These are phyloP conservation scores for Zootoca vivipara DNA, from an alignment of 2,113 vertebrate species.

Conservation along the genomic window DNA sequence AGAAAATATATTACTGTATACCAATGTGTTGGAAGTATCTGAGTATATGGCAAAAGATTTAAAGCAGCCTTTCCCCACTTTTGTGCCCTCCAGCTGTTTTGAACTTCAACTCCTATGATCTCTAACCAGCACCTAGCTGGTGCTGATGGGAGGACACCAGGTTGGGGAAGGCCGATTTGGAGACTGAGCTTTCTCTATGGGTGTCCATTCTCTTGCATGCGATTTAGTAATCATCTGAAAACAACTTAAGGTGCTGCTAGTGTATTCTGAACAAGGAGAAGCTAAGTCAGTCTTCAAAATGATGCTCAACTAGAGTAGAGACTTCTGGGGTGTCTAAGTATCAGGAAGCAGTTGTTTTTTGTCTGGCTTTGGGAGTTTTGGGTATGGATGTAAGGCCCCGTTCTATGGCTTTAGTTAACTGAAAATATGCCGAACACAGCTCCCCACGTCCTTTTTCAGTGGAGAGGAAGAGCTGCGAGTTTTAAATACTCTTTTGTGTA, in stretches of 20 bases:
- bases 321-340: neutral
- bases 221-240: neutral
- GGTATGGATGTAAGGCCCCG: neutral
- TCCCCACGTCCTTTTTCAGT: neutral
- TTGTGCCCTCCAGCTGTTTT: neutral
- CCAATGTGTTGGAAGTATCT: neutral
- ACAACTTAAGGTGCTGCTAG: conserved; percentile 6
- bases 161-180: no score
- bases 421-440: neutral
- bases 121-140: no score
- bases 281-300: neutral
- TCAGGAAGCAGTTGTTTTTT: neutral
- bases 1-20: neutral
- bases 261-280: neutral
- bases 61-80: neutral
- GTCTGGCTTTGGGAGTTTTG: neutral
- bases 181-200: neutral
- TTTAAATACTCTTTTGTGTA: no score
- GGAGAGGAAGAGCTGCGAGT: neutral
- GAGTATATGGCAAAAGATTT: neutral
- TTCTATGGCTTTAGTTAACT: neutral
- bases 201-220: neutral
- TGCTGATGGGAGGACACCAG: no score
- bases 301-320: neutral
- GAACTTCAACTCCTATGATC: no score